Percentiles rank a stretch among this genome's conserved stretches.
Evolutionary conservation across 2,797 vertebrate genomes (phyloP).

Genomic region (Myotis pilosus): DNA sequence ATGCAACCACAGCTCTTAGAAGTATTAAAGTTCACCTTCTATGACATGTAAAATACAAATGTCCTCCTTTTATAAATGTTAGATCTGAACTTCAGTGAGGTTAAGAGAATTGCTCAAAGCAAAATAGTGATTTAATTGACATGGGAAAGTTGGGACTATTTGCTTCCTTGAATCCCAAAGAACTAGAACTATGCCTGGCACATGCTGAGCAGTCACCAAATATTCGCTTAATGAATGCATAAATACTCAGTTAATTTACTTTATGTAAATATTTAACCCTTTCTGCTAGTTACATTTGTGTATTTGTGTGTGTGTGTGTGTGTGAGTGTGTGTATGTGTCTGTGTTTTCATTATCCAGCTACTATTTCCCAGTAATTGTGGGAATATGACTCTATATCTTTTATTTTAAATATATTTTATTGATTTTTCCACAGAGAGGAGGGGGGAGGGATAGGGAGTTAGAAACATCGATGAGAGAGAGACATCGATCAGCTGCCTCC

Average conservation of each 20-base stretch:
- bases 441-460: too few relatives aligned
- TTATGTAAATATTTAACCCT: background rate
- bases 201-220: background rate
- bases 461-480: too few relatives aligned
- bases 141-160: background rate
- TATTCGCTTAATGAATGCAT: constrained; percentile 20
- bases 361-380: background rate
- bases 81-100: background rate
- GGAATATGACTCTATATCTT: background rate
- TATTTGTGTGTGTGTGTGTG: background rate
- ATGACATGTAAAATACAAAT: background rate
- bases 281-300: background rate
- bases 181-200: background rate
- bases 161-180: background rate
- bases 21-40: background rate
- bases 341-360: background rate
- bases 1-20: background rate
- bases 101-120: background rate
- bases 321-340: too few relatives aligned
- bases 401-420: too few relatives aligned
- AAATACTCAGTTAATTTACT: background rate
- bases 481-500: too few relatives aligned
- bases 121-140: background rate
- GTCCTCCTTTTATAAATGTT: background rate
- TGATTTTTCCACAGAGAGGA: too few relatives aligned